Evolutionary conservation across 2,888 invertebrate genomes (phyloP).

Genomic region (Stenurella melanura): DNA sequence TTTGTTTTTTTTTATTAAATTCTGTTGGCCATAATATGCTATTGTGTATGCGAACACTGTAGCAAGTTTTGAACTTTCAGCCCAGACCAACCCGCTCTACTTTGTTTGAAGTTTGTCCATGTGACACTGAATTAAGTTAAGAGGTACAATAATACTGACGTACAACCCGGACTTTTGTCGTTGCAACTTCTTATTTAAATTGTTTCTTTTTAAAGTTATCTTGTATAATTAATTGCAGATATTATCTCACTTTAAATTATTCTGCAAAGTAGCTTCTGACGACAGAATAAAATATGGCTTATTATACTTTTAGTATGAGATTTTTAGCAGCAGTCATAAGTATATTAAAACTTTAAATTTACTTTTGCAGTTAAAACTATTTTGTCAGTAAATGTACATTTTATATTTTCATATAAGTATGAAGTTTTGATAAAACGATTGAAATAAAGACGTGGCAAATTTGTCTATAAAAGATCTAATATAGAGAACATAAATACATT

Average conservation of each 20-base stretch:
- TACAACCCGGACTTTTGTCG: neutral
- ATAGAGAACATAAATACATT: no score
- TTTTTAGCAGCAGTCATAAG: neutral
- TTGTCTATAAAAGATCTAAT: no score
- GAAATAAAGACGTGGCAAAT: no score
- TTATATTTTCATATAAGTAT: no score
- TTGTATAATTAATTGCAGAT: neutral
- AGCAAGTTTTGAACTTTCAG: slow-evolving; percentile 32
- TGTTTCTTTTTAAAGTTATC: slow-evolving; percentile 2
- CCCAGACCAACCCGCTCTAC: slow-evolving; percentile 27
- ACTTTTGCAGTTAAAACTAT: no score
- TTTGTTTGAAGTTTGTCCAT: slow-evolving; percentile 30
- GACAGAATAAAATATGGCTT: neutral
- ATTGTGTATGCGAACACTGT: slow-evolving; percentile 21
- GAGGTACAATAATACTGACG: slow-evolving; percentile 13
- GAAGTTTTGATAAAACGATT: no score
- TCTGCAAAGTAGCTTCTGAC: neutral
- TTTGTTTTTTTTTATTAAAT: slow-evolving; percentile 35
- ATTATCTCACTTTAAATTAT: neutral
- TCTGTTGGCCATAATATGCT: neutral
- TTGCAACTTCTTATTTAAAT: slow-evolving; percentile 7
- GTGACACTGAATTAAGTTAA: slow-evolving; percentile 29
- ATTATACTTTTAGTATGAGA: neutral
- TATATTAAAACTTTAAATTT: neutral
- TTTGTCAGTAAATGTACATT: no score